Evolutionary conservation across 2,113 vertebrate species (phyloP).

Genomic region (Columba janthina): DNA sequence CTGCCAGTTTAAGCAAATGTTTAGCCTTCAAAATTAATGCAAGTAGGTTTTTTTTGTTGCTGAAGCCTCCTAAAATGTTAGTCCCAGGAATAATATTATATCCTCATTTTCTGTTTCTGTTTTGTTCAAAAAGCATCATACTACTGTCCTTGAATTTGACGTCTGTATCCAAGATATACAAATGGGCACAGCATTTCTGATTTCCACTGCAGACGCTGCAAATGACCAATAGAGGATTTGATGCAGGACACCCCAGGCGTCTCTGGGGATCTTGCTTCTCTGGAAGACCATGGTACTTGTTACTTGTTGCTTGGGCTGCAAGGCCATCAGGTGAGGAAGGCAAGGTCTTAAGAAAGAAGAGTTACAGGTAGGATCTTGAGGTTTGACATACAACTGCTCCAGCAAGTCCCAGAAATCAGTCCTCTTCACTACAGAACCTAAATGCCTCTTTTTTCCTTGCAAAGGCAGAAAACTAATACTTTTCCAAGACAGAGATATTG

Average conservation of each 20-base stretch:
- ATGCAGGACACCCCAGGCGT: background rate
- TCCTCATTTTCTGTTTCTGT: background rate
- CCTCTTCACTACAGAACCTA: background rate
- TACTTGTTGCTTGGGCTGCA: background rate
- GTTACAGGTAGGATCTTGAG: background rate
- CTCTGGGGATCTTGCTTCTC: background rate
- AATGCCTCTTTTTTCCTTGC: rapidly evolving
- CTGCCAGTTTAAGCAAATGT: background rate
- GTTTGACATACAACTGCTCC: background rate
- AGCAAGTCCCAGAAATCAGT: background rate
- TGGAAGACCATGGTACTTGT: background rate
- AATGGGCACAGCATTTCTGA: background rate
- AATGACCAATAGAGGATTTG: background rate
- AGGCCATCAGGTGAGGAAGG: background rate
- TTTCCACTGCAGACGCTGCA: background rate
- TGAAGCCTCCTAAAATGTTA: background rate
- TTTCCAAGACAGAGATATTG: background rate
- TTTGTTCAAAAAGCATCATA: background rate
- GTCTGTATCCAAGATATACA: background rate
- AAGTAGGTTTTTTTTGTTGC: background rate
- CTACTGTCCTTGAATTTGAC: background rate
- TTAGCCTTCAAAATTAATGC: background rate
- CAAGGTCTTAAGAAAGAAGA: background rate
- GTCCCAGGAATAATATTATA: background rate
- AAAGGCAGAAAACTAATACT: background rate